A percentile compares a stretch with the other conserved stretches of the same genome.
Conservation (phyloP, 2,797 vertebrate genomes). For the Buceros bicornis region DNA sequence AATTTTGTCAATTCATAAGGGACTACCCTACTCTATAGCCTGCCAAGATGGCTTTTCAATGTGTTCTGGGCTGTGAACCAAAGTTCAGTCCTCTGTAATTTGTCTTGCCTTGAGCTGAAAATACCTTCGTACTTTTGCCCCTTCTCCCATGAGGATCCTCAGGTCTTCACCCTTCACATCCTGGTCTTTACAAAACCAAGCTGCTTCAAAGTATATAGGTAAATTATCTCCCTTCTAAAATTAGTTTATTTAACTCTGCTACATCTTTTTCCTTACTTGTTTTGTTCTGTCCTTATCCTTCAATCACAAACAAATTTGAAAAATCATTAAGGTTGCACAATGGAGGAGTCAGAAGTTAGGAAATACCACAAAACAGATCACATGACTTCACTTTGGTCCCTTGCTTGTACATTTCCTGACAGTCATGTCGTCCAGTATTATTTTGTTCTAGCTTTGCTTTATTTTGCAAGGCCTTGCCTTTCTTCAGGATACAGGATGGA, state of each 20-base stretch:
- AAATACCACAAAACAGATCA: background rate
- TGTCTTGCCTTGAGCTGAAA: constrained; percentile 5
- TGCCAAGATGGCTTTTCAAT: background rate
- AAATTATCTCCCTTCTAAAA: background rate
- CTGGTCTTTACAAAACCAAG: background rate
- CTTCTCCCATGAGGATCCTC: background rate
- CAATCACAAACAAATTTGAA: background rate
- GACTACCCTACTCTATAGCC: background rate
- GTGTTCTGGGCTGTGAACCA: background rate
- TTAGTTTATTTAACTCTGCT: background rate
- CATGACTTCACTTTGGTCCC: background rate
- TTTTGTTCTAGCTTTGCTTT: background rate
- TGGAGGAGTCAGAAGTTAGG: background rate
- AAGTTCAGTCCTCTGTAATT: background rate
- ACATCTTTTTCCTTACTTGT: background rate
- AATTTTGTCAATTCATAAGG: background rate
- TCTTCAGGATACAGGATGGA: constrained; percentile 9
- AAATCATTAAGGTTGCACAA: background rate
- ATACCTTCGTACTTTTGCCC: background rate
- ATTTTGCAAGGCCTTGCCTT: background rate
- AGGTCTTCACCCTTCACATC: background rate
- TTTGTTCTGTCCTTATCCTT: background rate
- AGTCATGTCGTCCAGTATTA: background rate
- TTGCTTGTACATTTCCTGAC: background rate
- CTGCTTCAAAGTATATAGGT: background rate